Base-by-base conservation (phyloP, 2,113 vertebrate species). In the Eurypyga helias region DNA sequence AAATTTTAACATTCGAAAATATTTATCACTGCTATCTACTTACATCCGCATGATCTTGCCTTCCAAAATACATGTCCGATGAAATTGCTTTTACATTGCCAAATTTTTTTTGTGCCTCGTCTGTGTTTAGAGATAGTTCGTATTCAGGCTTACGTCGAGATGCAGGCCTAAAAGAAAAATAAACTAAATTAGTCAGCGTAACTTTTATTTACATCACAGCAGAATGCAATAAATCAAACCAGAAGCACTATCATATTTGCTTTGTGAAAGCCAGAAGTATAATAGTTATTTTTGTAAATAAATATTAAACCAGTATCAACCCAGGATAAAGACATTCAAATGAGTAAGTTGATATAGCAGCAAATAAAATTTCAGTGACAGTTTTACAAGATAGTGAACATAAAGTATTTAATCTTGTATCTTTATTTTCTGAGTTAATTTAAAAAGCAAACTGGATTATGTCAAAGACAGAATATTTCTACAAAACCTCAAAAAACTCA, bases 61-160 rank as follows among this genome's bases (percentile, higher is more conserved):
- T 99, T 84, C 99, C 99, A 72, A 99, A 99, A 96, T 98, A 99
- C 99, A 99, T 99, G 83, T 99, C 99, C 36, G 99, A 99, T 3
- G 99, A 99, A 87, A 99, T 99, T 60, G 99, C 98, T 97, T 99
- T 99, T 72, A 98, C 98, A 0, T 99, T 96, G 75, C 99, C 99
- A 93, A 99, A 99, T 93, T 99, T 99, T 81, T 97, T 99, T 94
- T 98, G 99, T 46, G 99, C 99, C 46, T 99, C 99, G 28, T 99
- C 98, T 2, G 98, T 97, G 38, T 86, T 97, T 5, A 67, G 58
- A 10, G 72, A 24, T 0, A 97, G 94, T 31, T 98, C 97, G 1
- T 72, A 77, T 7, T 99, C 99, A 2, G 98, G 97, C 97, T 99
- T 99, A 91, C 98, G 98, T 36, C 99, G 98, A 34, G 98, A 64